These are phyloP conservation scores for Clarias laeviceps DNA, from an alignment of 2,797 vertebrate genomes.

Conservation along the genomic window DNA sequence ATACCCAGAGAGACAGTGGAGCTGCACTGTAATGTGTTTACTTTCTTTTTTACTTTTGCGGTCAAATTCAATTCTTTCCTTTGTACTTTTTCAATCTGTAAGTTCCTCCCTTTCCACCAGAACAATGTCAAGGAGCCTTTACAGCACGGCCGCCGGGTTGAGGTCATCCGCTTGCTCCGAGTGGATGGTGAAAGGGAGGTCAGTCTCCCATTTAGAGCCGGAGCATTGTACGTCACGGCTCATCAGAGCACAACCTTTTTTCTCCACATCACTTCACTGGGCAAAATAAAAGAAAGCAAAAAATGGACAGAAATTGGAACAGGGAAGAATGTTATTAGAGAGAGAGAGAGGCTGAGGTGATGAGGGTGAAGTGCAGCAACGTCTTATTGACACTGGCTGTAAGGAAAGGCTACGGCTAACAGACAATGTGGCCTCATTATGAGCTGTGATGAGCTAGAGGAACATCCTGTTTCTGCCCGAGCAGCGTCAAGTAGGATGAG, in stretches of 20 bases:
- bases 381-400: slow-evolving; percentile 44
- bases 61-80: slow-evolving; percentile 1
- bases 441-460: slow-evolving; percentile 42
- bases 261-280: slow-evolving; percentile 45
- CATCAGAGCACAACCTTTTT: slow-evolving; percentile 44
- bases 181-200: slow-evolving; percentile 48
- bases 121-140: neutral
- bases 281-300: slow-evolving; percentile 40
- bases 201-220: slow-evolving; percentile 44
- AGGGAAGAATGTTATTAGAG: slow-evolving; percentile 36
- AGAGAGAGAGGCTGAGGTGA: slow-evolving; percentile 14
- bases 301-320: slow-evolving; percentile 40
- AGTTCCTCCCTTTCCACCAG: neutral
- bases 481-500: neutral
- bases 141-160: slow-evolving; percentile 12
- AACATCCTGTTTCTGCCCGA: slow-evolving; percentile 32
- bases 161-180: slow-evolving; percentile 42
- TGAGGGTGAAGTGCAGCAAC: slow-evolving; percentile 36
- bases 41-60: neutral
- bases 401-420: slow-evolving; percentile 42
- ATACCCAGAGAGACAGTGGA: neutral
- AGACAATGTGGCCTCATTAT: slow-evolving; percentile 53
- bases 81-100: neutral
- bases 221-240: slow-evolving; percentile 46
- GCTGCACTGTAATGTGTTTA: slow-evolving; percentile 1